Conservation (phyloP, 2,113 vertebrate species). For the Saccopteryx bilineata region DNA sequence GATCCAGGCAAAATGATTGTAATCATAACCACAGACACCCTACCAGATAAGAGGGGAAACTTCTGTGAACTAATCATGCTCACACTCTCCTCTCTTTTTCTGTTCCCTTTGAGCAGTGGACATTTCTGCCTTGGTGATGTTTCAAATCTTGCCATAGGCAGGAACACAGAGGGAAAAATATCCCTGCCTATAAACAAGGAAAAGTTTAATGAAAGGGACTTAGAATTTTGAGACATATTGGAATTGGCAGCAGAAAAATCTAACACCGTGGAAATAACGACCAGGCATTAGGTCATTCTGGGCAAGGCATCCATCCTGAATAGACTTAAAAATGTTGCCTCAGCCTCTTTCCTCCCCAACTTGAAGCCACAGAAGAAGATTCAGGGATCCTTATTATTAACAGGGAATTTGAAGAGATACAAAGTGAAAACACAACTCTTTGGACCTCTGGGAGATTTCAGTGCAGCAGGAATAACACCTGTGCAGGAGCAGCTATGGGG, state of each 20-base stretch:
- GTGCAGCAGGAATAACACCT: background rate
- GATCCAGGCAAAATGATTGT: conserved; percentile 42
- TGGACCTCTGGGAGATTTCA: accelerated
- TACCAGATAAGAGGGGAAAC: background rate
- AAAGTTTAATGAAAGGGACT: conserved; percentile 1
- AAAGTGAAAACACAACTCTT: background rate
- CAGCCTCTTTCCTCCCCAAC: background rate
- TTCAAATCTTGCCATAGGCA: conserved; percentile 60
- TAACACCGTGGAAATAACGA: conserved; percentile 63
- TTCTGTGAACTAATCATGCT: background rate
- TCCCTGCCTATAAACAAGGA: conserved; percentile 53
- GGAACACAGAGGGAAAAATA: conserved; percentile 1
- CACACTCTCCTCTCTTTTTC: background rate
- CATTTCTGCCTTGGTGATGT: conserved; percentile 27
- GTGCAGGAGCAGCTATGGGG: background rate
- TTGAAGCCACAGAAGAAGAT: background rate
- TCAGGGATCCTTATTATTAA: background rate
- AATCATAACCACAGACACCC: conserved; percentile 18
- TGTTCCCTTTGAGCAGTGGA: background rate
- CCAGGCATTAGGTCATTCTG: conserved; percentile 30
- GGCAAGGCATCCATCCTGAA: background rate
- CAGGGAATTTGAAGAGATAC: background rate
- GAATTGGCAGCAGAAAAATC: conserved; percentile 57
- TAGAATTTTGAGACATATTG: conserved; percentile 41
- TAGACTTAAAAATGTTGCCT: background rate